phyloP scores from a whole-genome alignment of 2,888 invertebrate genomes.

The Mactromeris polynyma region DNA sequence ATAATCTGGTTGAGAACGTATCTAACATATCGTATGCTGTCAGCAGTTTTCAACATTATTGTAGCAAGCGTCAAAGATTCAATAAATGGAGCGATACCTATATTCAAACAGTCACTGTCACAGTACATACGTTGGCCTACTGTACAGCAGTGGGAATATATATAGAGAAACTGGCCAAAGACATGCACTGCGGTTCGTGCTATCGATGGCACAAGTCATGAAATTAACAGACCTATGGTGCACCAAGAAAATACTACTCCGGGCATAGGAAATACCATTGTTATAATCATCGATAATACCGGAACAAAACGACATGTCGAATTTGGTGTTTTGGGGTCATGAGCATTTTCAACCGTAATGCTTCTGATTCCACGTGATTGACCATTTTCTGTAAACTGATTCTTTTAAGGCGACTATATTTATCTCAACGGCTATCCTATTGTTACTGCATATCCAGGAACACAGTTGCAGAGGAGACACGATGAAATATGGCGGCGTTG shows the following conservation, averaged over 20 bases:
- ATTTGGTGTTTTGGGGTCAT: constrained; percentile 36
- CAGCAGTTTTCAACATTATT: neutral
- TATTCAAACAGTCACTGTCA: neutral
- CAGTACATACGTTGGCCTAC: neutral
- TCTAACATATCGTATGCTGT: neutral
- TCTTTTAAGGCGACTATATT: constrained; percentile 37
- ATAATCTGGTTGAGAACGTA: constrained; percentile 3
- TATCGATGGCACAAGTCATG: constrained; percentile 39
- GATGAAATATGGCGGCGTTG: neutral
- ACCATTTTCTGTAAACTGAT: constrained; percentile 18
- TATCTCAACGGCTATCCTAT: constrained; percentile 37
- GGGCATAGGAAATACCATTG: constrained; percentile 27
- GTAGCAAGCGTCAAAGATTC: neutral
- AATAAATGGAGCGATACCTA: neutral
- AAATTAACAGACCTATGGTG: constrained; percentile 12
- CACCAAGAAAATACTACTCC: constrained; percentile 13
- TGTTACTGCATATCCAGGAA: constrained; percentile 34
- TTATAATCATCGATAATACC: constrained; percentile 23
- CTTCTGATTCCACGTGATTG: neutral
- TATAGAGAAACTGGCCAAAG: constrained; percentile 22
- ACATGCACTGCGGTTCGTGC: constrained; percentile 20
- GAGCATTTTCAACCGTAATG: constrained; percentile 33
- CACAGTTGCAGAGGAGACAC: neutral
- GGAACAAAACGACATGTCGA: constrained; percentile 30
- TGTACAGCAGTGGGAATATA: neutral